These are phyloP conservation scores for Nyctibius bracteatus DNA, from an alignment of 2,113 vertebrate genomes.

Conservation along the genomic window DNA sequence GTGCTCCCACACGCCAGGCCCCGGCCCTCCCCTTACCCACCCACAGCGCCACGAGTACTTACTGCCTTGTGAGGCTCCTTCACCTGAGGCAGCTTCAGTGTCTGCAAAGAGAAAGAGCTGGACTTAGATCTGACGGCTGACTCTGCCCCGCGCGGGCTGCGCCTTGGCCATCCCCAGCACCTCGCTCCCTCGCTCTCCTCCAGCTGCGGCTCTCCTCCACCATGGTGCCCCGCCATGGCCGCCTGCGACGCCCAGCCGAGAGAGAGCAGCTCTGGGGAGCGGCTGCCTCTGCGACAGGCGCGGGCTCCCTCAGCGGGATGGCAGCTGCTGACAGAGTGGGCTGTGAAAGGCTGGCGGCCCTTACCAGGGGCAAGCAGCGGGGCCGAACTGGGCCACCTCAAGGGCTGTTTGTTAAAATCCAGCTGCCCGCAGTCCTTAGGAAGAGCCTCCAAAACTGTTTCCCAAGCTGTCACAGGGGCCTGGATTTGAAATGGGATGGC, in stretches of 20 bases:
- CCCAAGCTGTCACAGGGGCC: no score
- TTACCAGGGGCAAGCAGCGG: rapidly evolving
- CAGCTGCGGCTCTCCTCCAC: rapidly evolving
- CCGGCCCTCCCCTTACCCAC: not conserved
- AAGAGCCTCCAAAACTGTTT: not conserved
- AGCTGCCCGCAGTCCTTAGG: not conserved
- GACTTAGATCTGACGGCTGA: not conserved
- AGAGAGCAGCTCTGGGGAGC: not conserved
- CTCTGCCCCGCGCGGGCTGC: not conserved
- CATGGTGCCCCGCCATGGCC: not conserved
- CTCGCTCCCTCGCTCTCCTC: not conserved
- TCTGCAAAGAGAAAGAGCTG: constrained; percentile 70
- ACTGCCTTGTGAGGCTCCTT: constrained; percentile 80
- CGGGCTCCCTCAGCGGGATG: not conserved
- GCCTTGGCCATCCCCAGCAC: not conserved
- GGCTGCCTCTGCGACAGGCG: rapidly evolving
- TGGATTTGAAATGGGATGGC: not conserved
- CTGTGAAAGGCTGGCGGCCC: rapidly evolving
- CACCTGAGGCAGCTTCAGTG: constrained; percentile 81
- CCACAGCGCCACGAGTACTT: constrained; percentile 59
- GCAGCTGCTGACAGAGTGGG: not conserved
- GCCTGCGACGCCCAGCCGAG: rapidly evolving
- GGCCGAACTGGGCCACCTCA: not conserved
- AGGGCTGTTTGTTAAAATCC: rapidly evolving
- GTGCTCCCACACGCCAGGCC: not conserved